Conservation (phyloP, 2,113 vertebrate species). For the Oreochromis spilurus region DNA sequence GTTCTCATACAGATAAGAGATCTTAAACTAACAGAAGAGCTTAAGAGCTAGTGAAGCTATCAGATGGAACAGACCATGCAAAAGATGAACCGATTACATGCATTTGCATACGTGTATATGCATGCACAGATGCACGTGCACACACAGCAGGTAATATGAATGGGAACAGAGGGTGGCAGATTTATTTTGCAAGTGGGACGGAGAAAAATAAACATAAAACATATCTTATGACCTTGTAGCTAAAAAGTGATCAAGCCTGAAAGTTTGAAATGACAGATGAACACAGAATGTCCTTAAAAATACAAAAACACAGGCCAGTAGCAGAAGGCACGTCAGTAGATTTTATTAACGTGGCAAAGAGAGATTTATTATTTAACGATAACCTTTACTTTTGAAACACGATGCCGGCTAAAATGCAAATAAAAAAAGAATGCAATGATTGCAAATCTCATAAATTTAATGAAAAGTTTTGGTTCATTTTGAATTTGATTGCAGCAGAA, state of each 20-base stretch:
- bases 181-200: neutral
- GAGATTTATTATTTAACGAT: neutral
- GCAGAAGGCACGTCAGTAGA: neutral
- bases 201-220: neutral
- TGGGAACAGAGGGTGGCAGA: neutral
- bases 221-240: neutral
- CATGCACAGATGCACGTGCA: neutral
- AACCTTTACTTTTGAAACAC: neutral
- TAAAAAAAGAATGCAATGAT: fast-evolving
- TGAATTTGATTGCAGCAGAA: neutral
- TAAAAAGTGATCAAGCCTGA: neutral
- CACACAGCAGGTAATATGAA: neutral
- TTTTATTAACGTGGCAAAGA: neutral
- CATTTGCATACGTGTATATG: slow-evolving; percentile 5
- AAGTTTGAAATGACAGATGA: neutral
- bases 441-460: neutral
- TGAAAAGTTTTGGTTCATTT: neutral
- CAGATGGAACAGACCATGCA: neutral
- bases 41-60: neutral
- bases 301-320: neutral
- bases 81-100: slow-evolving; percentile 20
- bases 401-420: neutral
- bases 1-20: slow-evolving; percentile 39
- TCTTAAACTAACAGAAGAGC: slow-evolving; percentile 53
- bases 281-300: neutral